These are phyloP conservation scores for Rhimphoctona megacephalus DNA, from an alignment of 2,888 invertebrate species.

Conservation along the genomic window DNA sequence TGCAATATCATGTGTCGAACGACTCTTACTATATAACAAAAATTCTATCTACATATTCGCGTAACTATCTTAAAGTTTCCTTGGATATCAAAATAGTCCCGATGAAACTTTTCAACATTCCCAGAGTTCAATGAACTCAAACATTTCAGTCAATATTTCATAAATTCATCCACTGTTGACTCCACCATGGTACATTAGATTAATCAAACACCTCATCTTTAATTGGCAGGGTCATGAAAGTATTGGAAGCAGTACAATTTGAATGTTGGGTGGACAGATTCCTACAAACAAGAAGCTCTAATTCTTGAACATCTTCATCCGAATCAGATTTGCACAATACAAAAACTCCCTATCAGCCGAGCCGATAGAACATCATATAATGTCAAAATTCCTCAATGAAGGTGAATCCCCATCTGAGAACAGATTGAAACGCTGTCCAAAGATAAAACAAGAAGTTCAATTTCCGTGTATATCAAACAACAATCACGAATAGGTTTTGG, in stretches of 20 bases:
- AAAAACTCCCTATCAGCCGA: neutral
- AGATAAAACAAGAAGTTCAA: constrained; percentile 19
- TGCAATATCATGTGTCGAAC: neutral
- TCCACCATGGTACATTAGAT: neutral
- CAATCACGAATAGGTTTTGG: constrained; percentile 33
- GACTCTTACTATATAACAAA: too few species aligned
- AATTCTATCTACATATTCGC: too few species aligned
- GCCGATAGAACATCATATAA: neutral
- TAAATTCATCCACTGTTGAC: neutral
- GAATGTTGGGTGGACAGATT: neutral
- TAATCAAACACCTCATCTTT: neutral
- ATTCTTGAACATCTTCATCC: neutral
- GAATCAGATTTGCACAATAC: neutral
- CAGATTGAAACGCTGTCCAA: constrained; percentile 55
- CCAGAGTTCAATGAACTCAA: neutral
- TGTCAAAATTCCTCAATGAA: constrained; percentile 20
- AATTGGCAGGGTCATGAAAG: neutral
- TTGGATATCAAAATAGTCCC: neutral
- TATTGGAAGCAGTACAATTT: neutral
- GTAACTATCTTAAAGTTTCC: too few species aligned
- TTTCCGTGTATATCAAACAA: constrained; percentile 35
- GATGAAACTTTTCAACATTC: neutral
- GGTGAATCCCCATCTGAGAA: constrained; percentile 22
- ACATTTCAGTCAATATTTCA: neutral
- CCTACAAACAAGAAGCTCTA: neutral